Evolutionary conservation across 1,140 invertebrate species (phyloP).

Genomic region (Sminthurinus signatus): DNA sequence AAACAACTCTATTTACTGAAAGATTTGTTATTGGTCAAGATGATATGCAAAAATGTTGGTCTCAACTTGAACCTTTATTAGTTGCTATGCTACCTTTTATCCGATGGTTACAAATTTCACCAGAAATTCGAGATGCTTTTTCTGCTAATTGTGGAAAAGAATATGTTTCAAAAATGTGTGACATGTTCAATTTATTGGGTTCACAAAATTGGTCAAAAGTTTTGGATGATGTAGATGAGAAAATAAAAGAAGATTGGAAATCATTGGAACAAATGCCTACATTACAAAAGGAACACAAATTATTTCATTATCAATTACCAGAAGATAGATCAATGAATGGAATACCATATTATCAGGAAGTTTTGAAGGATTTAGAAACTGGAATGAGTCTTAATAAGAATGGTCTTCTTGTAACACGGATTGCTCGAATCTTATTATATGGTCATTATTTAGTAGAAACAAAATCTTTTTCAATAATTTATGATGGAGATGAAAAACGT

Average conservation of each 20-base stretch:
- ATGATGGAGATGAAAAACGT: not conserved
- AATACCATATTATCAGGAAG: slow-evolving; percentile 20
- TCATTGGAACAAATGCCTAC: slow-evolving; percentile 20
- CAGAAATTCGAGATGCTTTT: slow-evolving; percentile 31
- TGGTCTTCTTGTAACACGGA: slow-evolving; percentile 18
- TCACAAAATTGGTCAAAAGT: slow-evolving; percentile 27
- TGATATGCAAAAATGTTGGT: slow-evolving; percentile 28
- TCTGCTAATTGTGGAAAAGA: slow-evolving; percentile 30
- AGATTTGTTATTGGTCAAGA: slow-evolving; percentile 15
- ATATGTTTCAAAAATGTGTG: slow-evolving; percentile 30
- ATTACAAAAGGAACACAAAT: not conserved
- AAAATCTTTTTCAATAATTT: slow-evolving; percentile 24
- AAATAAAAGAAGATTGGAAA: slow-evolving; percentile 18
- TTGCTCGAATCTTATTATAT: slow-evolving; percentile 33
- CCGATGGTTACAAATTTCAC: slow-evolving; percentile 32
- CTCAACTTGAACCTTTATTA: slow-evolving; percentile 26
- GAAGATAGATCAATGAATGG: slow-evolving; percentile 36
- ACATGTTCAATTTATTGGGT: slow-evolving; percentile 25
- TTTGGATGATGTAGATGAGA: not conserved
- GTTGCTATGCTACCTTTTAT: slow-evolving; percentile 33
- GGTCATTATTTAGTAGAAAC: slow-evolving; percentile 30
- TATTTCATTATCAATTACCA: slow-evolving; percentile 24
- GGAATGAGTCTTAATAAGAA: not conserved
- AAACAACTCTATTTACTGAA: not conserved
- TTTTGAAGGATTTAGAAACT: slow-evolving; percentile 4